Evolutionary conservation across 2,797 vertebrate species (phyloP).

Genomic region (Phoeniculus purpureus): DNA sequence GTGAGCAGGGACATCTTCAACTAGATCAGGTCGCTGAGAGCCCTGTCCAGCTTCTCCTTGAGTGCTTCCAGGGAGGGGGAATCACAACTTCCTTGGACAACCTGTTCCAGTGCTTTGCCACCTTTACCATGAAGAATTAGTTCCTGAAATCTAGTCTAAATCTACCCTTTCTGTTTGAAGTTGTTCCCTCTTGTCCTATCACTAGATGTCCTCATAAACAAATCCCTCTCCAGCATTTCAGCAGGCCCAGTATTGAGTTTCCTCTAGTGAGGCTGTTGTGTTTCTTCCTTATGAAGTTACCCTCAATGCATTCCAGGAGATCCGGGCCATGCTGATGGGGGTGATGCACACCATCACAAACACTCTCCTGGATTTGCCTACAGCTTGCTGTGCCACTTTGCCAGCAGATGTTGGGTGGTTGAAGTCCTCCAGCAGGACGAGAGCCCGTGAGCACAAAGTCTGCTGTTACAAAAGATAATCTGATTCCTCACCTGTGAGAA

Average conservation of each 20-base stretch:
- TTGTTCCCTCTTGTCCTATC: background rate
- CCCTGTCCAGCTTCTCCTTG: background rate
- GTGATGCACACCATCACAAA: too few species aligned
- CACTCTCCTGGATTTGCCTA: background rate
- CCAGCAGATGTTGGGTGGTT: background rate
- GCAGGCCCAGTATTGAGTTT: background rate
- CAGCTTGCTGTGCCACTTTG: background rate
- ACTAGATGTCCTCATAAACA: background rate
- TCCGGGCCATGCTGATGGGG: too few species aligned
- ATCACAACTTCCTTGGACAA: background rate
- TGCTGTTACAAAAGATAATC: background rate
- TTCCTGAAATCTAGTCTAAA: background rate
- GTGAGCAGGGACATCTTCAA: background rate
- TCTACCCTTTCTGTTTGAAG: background rate
- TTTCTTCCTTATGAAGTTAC: background rate
- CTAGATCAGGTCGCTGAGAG: background rate
- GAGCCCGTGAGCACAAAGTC: accelerated
- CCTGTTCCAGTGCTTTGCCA: background rate
- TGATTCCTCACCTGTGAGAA: background rate
- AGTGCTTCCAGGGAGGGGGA: background rate
- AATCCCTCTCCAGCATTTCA: background rate
- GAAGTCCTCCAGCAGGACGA: background rate
- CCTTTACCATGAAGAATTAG: background rate
- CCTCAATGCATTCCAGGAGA: background rate
- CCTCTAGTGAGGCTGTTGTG: background rate